Base-by-base conservation (phyloP, 2,113 vertebrate species). In the Micromys minutus region DNA sequence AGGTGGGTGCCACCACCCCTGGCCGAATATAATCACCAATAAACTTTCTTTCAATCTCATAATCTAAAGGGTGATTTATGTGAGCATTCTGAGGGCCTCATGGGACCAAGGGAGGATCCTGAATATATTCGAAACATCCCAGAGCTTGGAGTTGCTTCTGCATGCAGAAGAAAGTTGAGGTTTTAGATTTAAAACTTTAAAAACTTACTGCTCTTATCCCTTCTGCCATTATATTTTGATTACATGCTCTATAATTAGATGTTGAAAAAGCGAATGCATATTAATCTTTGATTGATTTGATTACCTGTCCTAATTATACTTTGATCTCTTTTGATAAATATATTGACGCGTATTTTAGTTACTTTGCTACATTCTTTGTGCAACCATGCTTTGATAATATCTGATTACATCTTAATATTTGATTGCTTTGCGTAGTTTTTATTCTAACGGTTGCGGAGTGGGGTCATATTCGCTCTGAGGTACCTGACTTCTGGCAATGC, bases 391-490 rank as follows among this genome's bases (percentile, higher is more conserved):
- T 95, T 94, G 94, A 88, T 94, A 96, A 76, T 96, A 93, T 93
- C 94, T 98, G 96, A 97, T 97, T 97, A 59, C 94, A 97, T 97
- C 94, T 96, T 95, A 97, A 97, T 97, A 97, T 97, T 95, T 98
- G 95, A 96, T 97, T 94, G 93, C 96, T 90, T 93, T 84, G 63
- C 96, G 80, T 69, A 81, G 87, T 67, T 92, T 89, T 95, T 83
- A 52, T 90, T 95, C 96, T 95, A 95, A 90, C 88, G 65, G 47
- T 24, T 69, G 45, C 61, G 77, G 94, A 80, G 84, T 36, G 83
- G 72, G 67, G 83, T 88, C 50, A 10, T 45, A 39, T 87, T 95
- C 89, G 22, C 22, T 89, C 7, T 45, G 72, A 90, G 42, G 31
- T 88, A 45, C 31, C 75, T 86, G 76, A 55, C 26, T 84, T 65